phyloP scores from a whole-genome alignment of 2,888 invertebrate genomes.

The Halocaridina rubra region DNA sequence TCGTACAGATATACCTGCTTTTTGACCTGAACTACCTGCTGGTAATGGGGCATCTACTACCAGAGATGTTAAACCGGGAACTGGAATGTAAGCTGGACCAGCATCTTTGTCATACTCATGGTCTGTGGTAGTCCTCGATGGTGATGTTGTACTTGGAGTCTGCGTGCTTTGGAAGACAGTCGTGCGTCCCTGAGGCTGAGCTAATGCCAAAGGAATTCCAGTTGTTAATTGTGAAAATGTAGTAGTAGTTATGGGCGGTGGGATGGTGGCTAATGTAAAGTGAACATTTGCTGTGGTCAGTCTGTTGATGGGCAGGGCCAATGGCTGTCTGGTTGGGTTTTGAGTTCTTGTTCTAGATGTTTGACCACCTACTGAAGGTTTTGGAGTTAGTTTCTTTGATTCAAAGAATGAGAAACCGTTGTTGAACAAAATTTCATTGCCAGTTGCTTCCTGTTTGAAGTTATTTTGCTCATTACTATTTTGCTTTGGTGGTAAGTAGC shows the following conservation, averaged over 20 bases:
- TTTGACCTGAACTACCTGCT: background rate
- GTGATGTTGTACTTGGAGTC: background rate
- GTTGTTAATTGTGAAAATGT: too few species aligned
- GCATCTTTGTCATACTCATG: background rate
- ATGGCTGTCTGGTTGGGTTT: background rate
- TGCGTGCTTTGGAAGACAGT: background rate
- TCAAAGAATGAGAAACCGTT: constrained; percentile 5
- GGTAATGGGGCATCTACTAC: background rate
- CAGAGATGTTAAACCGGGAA: background rate
- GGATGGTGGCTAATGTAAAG: background rate
- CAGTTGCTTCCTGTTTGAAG: background rate
- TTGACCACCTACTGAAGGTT: background rate
- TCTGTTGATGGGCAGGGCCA: background rate
- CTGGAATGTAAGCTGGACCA: background rate
- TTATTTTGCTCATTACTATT: background rate
- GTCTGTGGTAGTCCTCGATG: background rate
- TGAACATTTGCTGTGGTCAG: background rate
- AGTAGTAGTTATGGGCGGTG: background rate
- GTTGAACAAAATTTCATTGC: background rate
- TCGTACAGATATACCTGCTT: background rate
- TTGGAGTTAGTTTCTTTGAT: background rate
- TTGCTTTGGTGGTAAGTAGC: background rate
- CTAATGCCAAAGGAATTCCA: too few species aligned
- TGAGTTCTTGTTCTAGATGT: background rate
- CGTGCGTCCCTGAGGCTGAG: too few species aligned